phyloP scores from a whole-genome alignment of 1,140 invertebrate genomes.

The Marisa cornuarietis region DNA sequence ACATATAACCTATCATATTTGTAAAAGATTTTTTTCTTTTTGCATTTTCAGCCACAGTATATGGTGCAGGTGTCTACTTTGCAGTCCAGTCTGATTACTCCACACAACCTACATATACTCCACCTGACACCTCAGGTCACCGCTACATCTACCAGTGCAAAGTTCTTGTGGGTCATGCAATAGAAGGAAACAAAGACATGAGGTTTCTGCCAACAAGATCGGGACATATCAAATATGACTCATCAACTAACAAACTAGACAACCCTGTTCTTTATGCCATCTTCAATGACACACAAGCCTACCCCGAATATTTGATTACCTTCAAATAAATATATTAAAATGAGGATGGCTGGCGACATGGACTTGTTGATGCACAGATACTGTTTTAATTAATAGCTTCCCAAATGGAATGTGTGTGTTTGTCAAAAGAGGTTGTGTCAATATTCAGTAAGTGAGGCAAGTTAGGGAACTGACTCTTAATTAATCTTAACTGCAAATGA shows the following conservation, averaged over 20 bases:
- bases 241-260: conserved; percentile 18
- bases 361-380: no score
- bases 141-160: conserved; percentile 19
- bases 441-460: no score
- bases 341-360: no score
- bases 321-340: conserved; percentile 13
- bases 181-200: background rate
- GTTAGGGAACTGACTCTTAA: no score
- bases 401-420: no score
- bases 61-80: conserved; percentile 52
- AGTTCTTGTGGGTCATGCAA: conserved; percentile 26
- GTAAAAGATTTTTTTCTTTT: background rate
- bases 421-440: no score
- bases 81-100: conserved; percentile 29
- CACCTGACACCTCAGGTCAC: background rate
- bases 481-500: no score
- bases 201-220: conserved; percentile 5
- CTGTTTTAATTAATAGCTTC: no score
- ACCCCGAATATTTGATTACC: conserved; percentile 44
- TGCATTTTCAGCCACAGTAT: conserved; percentile 33
- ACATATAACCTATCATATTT: background rate
- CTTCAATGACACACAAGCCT: conserved; percentile 49
- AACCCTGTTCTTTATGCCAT: conserved; percentile 36
- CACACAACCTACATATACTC: conserved; percentile 29
- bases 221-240: conserved; percentile 33